Conservation (phyloP, 2,797 vertebrate species). For the Denticeps clupeoides region DNA sequence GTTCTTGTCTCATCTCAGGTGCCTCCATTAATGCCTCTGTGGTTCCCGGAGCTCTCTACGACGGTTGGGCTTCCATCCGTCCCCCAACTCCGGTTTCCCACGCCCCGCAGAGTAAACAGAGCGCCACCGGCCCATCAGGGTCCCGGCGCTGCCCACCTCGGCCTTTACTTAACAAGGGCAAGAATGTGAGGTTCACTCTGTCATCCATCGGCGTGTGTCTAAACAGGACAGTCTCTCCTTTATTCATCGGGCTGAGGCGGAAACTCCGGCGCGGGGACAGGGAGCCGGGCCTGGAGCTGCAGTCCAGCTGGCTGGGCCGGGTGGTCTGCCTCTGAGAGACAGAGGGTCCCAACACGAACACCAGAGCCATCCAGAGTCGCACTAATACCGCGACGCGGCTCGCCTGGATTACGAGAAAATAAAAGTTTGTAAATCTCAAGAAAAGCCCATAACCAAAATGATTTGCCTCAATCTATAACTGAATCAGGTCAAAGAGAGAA, state of each 20-base stretch:
- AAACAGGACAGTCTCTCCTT: conserved; percentile 4
- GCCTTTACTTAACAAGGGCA: conserved; percentile 48
- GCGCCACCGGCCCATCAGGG: conserved; percentile 2
- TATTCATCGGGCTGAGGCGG: background rate
- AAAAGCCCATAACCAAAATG: conserved; percentile 26
- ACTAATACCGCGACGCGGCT: conserved; percentile 12
- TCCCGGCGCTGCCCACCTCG: too few species aligned
- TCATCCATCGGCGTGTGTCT: conserved; percentile 16
- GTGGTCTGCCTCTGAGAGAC: conserved; percentile 30
- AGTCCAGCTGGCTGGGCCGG: conserved; percentile 25
- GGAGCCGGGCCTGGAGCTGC: conserved; percentile 10
- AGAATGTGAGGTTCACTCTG: conserved; percentile 24
- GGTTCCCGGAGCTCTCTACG: conserved; percentile 19
- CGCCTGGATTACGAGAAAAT: conserved; percentile 29
- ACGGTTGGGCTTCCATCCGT: conserved; percentile 1
- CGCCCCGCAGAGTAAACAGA: background rate
- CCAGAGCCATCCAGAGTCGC: conserved; percentile 28
- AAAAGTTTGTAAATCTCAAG: conserved; percentile 27
- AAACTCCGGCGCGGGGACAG: conserved; percentile 5
- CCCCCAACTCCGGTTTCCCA: background rate
- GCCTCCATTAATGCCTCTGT: conserved; percentile 36
- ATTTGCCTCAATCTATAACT: too few species aligned
- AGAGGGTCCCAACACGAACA: conserved; percentile 35
- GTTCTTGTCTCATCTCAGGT: conserved; percentile 27
- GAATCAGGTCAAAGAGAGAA: background rate